Evolutionary conservation across 1,140 invertebrate genomes (phyloP).

Genomic region (Sitodiplosis mosellana): DNA sequence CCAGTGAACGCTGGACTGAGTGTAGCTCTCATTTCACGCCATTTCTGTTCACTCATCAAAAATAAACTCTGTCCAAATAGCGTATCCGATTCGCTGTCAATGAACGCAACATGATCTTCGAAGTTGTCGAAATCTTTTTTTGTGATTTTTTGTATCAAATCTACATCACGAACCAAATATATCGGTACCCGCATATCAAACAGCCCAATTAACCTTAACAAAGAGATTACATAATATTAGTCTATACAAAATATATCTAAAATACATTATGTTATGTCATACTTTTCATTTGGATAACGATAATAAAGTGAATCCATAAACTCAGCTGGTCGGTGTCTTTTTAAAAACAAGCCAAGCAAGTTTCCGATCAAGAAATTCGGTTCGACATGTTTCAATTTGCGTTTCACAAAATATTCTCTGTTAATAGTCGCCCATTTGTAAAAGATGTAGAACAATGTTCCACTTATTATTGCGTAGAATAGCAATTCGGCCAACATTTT

Average conservation of each 20-base stretch:
- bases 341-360: not conserved
- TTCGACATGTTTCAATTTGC: not conserved
- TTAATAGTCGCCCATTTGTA: not conserved
- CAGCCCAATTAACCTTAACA: slow-evolving; percentile 1
- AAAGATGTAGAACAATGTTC: not conserved
- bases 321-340: not conserved
- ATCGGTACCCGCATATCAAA: slow-evolving; percentile 4
- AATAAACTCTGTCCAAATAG: slow-evolving; percentile 25
- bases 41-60: slow-evolving; percentile 27
- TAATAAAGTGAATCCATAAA: not conserved
- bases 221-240: not conserved
- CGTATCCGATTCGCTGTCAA: slow-evolving; percentile 7
- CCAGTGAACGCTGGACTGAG: slow-evolving; percentile 17
- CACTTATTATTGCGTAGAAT: too few species aligned
- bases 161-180: slow-evolving; percentile 14
- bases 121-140: slow-evolving; percentile 33
- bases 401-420: not conserved
- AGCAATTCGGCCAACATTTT: too few species aligned
- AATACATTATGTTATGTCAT: not conserved
- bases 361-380: not conserved
- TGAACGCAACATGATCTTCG: slow-evolving; percentile 17
- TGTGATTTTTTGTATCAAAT: slow-evolving; percentile 29
- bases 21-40: slow-evolving; percentile 27
- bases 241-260: not conserved
- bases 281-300: not conserved